phyloP scores from a whole-genome alignment of 1,140 invertebrate genomes.

The Steinernema feltiae region DNA sequence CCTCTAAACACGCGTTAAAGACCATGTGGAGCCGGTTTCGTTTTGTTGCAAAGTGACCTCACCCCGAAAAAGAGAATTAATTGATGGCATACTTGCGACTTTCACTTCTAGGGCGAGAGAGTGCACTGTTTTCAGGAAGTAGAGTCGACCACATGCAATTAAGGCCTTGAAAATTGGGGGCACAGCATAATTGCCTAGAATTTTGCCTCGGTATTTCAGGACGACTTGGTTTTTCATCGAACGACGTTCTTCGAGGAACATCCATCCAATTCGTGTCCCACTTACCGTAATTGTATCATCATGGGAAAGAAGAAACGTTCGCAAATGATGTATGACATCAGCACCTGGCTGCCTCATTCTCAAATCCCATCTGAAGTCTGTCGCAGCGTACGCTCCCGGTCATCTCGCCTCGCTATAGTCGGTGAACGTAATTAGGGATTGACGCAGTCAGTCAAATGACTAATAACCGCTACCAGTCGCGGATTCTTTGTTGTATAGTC shows the following conservation, averaged over 20 bases:
- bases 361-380: conserved; percentile 5
- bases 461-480: no score
- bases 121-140: neutral
- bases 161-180: no score
- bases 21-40: neutral
- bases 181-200: neutral
- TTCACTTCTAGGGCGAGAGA: neutral
- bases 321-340: neutral
- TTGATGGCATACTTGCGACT: neutral
- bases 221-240: neutral
- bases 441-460: neutral
- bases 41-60: conserved; percentile 7
- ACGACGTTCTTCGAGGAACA: neutral
- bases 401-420: neutral
- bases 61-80: neutral
- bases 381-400: no score
- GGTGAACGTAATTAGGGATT: neutral
- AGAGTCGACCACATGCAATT: neutral
- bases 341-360: neutral
- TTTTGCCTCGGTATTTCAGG: no score
- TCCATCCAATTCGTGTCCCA: neutral
- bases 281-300: conserved; percentile 14
- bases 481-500: no score
- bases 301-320: conserved; percentile 1
- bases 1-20: neutral